phyloP scores from a whole-genome alignment of 2,797 vertebrate genomes.

The Poecilia velifera region DNA sequence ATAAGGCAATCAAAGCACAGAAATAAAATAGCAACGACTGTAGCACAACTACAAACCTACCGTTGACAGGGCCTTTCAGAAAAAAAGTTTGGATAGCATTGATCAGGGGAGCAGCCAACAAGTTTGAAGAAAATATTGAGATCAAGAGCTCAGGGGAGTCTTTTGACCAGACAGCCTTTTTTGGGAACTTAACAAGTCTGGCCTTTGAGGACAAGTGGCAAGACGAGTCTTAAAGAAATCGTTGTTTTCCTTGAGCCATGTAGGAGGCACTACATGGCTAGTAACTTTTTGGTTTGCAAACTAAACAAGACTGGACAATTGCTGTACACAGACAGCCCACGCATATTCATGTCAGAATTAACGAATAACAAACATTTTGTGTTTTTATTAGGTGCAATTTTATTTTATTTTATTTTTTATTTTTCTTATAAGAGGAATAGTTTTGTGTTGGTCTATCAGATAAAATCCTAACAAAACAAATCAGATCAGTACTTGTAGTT shows the following conservation, averaged over 20 bases:
- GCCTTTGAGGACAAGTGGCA: not conserved
- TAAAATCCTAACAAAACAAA: not conserved
- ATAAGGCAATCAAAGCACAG: no score
- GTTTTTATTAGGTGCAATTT: not conserved
- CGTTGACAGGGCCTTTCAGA: not conserved
- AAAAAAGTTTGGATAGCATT: not conserved
- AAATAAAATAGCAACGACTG: not conserved
- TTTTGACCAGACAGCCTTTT: not conserved
- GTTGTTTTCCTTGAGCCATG: not conserved
- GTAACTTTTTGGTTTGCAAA: not conserved
- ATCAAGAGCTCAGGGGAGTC: not conserved
- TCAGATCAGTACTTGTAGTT: not conserved
- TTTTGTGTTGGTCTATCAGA: not conserved
- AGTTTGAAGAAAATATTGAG: not conserved
- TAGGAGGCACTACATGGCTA: not conserved
- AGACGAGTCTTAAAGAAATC: not conserved
- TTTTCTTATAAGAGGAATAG: not conserved
- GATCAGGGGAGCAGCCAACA: not conserved
- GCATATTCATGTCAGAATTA: not conserved
- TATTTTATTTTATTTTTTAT: not conserved
- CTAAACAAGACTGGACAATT: not conserved
- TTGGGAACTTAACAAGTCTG: not conserved
- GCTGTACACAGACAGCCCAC: not conserved
- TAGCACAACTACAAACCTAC: not conserved
- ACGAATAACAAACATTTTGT: not conserved